Evolutionary conservation across 2,113 vertebrate species (phyloP), one percentile per base, ranked within the genome.

Genomic region (Gymnarchus niloticus): DNA sequence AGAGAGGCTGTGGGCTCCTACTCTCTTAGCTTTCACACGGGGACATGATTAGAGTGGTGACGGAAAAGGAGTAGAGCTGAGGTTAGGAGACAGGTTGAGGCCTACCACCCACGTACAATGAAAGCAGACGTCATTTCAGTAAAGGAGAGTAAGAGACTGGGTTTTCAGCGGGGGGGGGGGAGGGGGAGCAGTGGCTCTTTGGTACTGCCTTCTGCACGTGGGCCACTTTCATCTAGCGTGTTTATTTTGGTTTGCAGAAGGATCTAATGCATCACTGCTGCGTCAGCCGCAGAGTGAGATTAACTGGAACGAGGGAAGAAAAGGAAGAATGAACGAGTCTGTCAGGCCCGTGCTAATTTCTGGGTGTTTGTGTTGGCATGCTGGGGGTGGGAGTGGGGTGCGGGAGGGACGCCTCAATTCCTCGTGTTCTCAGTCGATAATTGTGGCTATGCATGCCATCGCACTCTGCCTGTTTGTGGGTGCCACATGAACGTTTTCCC

Each of bases 281-380:
- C 23, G 14, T 14, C n/a, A n/a, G 77, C 86, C 81, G n/a, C 65
- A 57, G 56, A 65, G 77, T 3, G 46, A 82, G 69, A 61, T 8
- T 6, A 77, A 41, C 21, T 25, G 57, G 56, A 81, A 56, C 37
- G 56, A 83, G 85, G 81, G 49, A 48, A 37, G 81, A 84, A 10
- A 51, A 49, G 21, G 37, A 77, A 33, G 61, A 48, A 82, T 8
- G 52, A 23, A 19, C 19, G 37, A 76, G 83, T 28, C n/a, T 76
- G 41, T 57, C 3, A 48, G 77, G 83, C 46, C 44, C 56, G 44
- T 37, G 52, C 86, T 87, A 83, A 87, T 84, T 87, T 87, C 48
- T 59, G 83, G n/a, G 49, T 87, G 86, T 87, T 87, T 89, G 81
- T 48, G 46, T 88, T 89, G 88, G 88, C 85, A 41, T 41, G 83